phyloP scores from a whole-genome alignment of 1,140 invertebrate species.

The Brachionus paranguensis region DNA sequence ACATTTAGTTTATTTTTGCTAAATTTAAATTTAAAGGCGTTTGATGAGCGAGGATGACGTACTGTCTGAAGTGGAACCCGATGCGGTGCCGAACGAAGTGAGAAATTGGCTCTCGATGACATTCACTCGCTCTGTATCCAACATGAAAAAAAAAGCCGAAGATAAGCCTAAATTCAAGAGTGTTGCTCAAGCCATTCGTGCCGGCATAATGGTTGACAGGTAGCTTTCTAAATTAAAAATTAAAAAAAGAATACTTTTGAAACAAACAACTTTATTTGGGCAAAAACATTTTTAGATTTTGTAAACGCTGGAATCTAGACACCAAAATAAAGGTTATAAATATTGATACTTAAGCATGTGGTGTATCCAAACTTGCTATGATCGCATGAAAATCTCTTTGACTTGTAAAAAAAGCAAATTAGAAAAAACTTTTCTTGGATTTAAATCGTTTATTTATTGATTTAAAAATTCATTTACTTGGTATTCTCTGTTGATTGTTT shows the following conservation, averaged over 20 bases:
- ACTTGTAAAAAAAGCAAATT: neutral
- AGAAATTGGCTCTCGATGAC: slow-evolving; percentile 93
- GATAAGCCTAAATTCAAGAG: slow-evolving; percentile 71
- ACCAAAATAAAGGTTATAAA: neutral
- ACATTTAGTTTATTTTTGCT: neutral
- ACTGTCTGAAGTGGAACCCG: slow-evolving; percentile 85
- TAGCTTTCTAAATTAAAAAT: slow-evolving; percentile 42
- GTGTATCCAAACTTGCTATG: neutral
- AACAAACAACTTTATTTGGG: neutral
- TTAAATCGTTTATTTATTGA: neutral
- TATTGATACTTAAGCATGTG: neutral
- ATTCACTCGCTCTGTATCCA: slow-evolving; percentile 70
- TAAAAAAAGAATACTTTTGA: neutral
- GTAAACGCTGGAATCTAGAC: neutral
- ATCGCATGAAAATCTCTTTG: neutral
- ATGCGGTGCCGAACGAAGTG: slow-evolving; percentile 87
- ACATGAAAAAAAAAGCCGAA: slow-evolving; percentile 50
- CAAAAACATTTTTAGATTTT: neutral
- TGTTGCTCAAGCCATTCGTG: slow-evolving; percentile 92
- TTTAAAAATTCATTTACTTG: neutral
- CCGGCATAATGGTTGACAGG: slow-evolving; percentile 93
- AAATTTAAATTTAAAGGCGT: slow-evolving; percentile 45
- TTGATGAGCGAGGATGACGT: slow-evolving; percentile 72
- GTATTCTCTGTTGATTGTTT: neutral
- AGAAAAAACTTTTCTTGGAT: neutral